These are phyloP conservation scores for Luperina testacea DNA, from an alignment of 2,888 invertebrate species.

Conservation along the genomic window DNA sequence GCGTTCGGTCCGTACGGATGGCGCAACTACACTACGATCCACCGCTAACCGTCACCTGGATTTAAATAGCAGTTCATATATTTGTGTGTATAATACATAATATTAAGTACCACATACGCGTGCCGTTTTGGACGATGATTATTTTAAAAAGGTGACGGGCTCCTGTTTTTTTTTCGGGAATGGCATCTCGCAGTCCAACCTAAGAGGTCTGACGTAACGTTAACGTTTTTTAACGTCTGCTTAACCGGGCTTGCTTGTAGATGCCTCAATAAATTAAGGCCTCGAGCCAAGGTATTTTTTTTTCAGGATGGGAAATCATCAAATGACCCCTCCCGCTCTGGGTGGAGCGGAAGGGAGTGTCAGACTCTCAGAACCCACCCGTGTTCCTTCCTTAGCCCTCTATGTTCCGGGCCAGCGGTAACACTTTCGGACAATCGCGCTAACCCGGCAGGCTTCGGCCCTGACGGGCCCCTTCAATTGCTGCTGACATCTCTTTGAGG, in stretches of 20 bases:
- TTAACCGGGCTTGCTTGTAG: not conserved
- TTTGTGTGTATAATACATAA: constrained; percentile 16
- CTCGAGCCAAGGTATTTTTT: no score
- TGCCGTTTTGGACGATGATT: constrained; percentile 16
- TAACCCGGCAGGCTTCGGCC: no score
- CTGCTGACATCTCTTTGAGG: no score
- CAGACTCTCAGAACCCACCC: no score
- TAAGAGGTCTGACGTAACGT: not conserved
- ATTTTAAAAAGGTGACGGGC: constrained; percentile 29
- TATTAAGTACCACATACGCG: constrained; percentile 19
- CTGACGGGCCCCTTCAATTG: no score
- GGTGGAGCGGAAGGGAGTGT: no score
- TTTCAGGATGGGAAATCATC: no score
- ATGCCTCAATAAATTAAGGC: not conserved
- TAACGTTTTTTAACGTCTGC: no score
- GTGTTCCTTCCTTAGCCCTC: no score
- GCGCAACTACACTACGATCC: constrained; percentile 73
- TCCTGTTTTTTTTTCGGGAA: not conserved
- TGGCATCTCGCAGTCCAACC: not conserved
- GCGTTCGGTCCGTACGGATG: constrained; percentile 72
- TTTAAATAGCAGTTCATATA: constrained; percentile 66
- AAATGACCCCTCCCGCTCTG: no score
- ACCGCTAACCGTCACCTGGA: constrained; percentile 72
- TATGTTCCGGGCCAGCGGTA: no score
- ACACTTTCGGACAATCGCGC: no score